These are phyloP conservation scores for Fringilla coelebs DNA, from an alignment of 2,797 vertebrate species.

Conservation along the genomic window DNA sequence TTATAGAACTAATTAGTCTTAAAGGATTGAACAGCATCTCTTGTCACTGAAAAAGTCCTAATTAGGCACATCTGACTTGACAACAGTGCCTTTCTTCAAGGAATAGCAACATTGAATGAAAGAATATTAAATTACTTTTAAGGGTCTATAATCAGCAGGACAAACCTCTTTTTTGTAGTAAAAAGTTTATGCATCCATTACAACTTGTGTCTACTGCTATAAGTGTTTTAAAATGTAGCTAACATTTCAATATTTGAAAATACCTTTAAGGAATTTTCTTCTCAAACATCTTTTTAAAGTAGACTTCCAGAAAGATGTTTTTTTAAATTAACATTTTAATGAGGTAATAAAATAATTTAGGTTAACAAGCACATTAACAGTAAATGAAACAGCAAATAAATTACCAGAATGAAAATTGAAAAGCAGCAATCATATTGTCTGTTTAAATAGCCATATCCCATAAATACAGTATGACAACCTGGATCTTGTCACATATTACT, in stretches of 20 bases:
- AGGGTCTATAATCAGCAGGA: neutral
- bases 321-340: neutral
- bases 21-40: neutral
- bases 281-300: neutral
- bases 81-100: neutral
- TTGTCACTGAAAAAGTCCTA: neutral
- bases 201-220: neutral
- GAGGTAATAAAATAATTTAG: neutral
- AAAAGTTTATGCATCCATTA: neutral
- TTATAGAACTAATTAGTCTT: slow-evolving; percentile 3
- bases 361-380: neutral
- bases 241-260: neutral
- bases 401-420: neutral
- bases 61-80: neutral
- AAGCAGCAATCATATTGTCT: neutral
- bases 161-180: neutral
- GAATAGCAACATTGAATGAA: neutral
- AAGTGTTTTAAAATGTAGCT: neutral
- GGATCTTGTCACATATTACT: neutral
- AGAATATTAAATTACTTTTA: neutral
- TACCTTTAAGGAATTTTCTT: neutral
- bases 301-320: neutral
- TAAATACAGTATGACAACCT: neutral
- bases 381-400: neutral
- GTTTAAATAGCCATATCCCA: neutral